These are phyloP conservation scores for Scaptomyza tumidula DNA, from an alignment of 2,888 invertebrate species.

Conservation along the genomic window DNA sequence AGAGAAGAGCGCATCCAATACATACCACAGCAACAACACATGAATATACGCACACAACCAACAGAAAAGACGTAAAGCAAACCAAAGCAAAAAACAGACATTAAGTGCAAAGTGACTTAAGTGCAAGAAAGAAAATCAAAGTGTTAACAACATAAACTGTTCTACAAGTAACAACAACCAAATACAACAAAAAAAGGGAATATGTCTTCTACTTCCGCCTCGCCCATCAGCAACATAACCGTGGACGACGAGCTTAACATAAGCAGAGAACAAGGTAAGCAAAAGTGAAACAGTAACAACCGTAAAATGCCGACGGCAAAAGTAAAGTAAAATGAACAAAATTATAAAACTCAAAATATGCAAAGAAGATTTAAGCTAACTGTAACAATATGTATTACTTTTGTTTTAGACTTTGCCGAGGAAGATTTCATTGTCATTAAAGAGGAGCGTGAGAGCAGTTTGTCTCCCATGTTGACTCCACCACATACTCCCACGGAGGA, in stretches of 20 bases:
- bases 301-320: conserved; percentile 60
- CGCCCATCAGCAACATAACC: conserved; percentile 85
- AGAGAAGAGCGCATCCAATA: conserved; percentile 55
- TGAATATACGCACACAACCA: conserved; percentile 9
- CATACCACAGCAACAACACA: neutral
- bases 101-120: conserved; percentile 45
- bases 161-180: neutral
- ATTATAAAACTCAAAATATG: too few species aligned
- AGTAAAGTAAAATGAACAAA: neutral
- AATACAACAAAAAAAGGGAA: conserved; percentile 55
- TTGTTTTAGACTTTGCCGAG: conserved; percentile 86
- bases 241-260: conserved; percentile 84
- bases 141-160: conserved; percentile 30
- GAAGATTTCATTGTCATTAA: conserved; percentile 87
- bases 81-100: too few species aligned
- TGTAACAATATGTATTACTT: neutral
- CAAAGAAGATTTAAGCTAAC: conserved; percentile 12
- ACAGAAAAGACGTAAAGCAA: conserved; percentile 53
- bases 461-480: conserved; percentile 88
- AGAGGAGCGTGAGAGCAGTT: conserved; percentile 86
- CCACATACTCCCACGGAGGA: conserved; percentile 90
- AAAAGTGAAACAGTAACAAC: neutral
- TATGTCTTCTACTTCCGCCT: conserved; percentile 84
- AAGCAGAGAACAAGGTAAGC: conserved; percentile 84
- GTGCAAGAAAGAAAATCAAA: conserved; percentile 38